Evolutionary conservation across 2,113 vertebrate genomes (phyloP).

Genomic region (Sclerurus mexicanus): DNA sequence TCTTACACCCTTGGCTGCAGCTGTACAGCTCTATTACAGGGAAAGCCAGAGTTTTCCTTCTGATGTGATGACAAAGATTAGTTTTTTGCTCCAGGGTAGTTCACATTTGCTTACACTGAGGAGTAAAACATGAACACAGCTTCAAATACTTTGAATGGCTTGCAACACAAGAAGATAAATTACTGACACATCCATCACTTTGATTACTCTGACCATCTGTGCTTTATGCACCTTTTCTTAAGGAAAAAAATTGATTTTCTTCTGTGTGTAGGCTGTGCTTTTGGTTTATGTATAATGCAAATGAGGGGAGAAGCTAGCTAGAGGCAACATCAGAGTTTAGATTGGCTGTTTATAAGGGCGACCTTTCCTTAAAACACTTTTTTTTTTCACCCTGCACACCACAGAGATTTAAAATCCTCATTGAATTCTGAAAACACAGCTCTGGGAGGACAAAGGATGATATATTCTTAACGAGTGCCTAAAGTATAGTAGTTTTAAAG

Average conservation of each 20-base stretch:
- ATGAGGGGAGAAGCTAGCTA: background rate
- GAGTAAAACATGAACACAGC: background rate
- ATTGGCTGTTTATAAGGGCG: background rate
- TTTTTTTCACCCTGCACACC: background rate
- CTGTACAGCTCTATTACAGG: background rate
- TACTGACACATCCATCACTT: background rate
- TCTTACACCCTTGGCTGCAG: background rate
- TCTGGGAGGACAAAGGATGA: slow-evolving; percentile 38
- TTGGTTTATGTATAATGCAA: background rate
- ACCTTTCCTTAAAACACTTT: background rate
- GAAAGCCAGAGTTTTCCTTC: background rate
- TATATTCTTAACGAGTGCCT: background rate
- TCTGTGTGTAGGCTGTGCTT: background rate
- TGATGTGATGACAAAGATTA: background rate
- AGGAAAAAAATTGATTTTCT: background rate
- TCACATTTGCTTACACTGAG: background rate
- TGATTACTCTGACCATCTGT: background rate
- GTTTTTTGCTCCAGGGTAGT: background rate
- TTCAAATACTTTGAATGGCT: background rate
- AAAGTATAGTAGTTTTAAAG: slow-evolving; percentile 52
- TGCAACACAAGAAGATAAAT: background rate
- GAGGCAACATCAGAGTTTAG: background rate
- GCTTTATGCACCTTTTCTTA: background rate
- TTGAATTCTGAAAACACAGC: background rate
- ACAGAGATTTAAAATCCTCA: slow-evolving; percentile 4